Conservation (phyloP, 2,797 vertebrate genomes). For the Lophius americanus region DNA sequence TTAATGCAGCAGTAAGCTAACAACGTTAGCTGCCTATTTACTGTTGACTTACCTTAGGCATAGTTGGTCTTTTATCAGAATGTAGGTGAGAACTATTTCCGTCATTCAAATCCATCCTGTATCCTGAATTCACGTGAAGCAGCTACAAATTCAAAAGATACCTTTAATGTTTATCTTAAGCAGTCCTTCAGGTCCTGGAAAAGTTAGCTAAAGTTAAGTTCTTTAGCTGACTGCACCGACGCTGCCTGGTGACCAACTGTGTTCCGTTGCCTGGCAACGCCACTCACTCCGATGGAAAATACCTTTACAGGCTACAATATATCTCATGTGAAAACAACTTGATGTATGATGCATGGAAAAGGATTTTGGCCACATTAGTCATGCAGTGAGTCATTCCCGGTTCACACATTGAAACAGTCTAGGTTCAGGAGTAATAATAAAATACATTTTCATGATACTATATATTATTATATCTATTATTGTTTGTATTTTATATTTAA, state of each 20-base stretch:
- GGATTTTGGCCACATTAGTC: no score
- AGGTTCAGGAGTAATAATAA: no score
- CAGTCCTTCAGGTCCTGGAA: neutral
- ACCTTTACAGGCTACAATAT: neutral
- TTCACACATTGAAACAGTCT: no score
- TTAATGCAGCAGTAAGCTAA: neutral
- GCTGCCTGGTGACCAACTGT: neutral
- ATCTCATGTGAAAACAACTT: neutral
- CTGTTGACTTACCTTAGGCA: slow-evolving; percentile 53
- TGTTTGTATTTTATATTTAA: no score
- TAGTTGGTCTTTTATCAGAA: slow-evolving; percentile 17
- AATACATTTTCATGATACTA: no score
- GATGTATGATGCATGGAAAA: no score
- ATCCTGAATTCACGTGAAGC: slow-evolving; percentile 7
- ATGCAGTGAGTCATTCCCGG: no score
- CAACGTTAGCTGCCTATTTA: neutral
- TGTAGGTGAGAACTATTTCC: slow-evolving; percentile 5
- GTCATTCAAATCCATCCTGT: slow-evolving; percentile 38
- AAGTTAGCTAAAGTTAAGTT: neutral
- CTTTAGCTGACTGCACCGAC: neutral
- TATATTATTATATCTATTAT: no score
- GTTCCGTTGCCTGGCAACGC: slow-evolving; percentile 57
- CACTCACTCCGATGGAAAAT: neutral
- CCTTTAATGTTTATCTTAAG: neutral
- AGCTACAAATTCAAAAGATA: no score